These are phyloP conservation scores for Tympanoctomys barrerae DNA, from an alignment of 2,797 vertebrate genomes.

Conservation along the genomic window DNA sequence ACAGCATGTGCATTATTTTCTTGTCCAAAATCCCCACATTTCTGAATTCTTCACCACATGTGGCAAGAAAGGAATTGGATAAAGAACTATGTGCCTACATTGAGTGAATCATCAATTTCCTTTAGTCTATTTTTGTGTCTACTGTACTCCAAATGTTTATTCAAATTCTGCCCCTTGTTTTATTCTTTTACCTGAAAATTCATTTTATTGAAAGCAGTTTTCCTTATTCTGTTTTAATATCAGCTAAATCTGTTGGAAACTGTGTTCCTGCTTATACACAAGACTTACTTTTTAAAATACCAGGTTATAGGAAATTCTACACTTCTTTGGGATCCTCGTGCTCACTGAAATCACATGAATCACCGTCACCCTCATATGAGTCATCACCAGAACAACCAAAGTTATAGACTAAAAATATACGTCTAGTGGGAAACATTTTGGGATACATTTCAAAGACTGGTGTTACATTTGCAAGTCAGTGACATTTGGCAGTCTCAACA, in stretches of 20 bases:
- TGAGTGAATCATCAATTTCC: slow-evolving; percentile 46
- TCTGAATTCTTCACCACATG: slow-evolving; percentile 49
- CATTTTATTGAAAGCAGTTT: slow-evolving; percentile 1
- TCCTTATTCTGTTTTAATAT: slow-evolving; percentile 44
- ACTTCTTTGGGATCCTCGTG: slow-evolving; percentile 63
- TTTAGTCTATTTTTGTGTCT: slow-evolving; percentile 22
- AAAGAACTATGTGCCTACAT: neutral
- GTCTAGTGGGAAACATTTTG: slow-evolving; percentile 60
- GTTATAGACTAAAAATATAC: slow-evolving; percentile 67
- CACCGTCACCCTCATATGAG: slow-evolving; percentile 71
- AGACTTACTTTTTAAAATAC: slow-evolving; percentile 62
- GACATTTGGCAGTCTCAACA: slow-evolving; percentile 46
- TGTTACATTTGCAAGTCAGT: slow-evolving; percentile 61
- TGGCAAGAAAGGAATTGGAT: neutral
- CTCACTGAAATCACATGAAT: slow-evolving; percentile 74
- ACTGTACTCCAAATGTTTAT: slow-evolving; percentile 29
- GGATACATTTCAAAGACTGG: slow-evolving; percentile 53
- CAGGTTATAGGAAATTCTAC: slow-evolving; percentile 51
- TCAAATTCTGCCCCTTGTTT: neutral
- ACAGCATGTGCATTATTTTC: neutral
- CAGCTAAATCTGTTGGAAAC: slow-evolving; percentile 59
- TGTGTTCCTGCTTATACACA: slow-evolving; percentile 55
- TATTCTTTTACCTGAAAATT: slow-evolving; percentile 54
- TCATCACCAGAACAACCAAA: slow-evolving; percentile 71
- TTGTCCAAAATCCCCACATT: slow-evolving; percentile 42